These are phyloP conservation scores for Halichoeres trimaculatus DNA, from an alignment of 2,113 vertebrate species.

Conservation along the genomic window DNA sequence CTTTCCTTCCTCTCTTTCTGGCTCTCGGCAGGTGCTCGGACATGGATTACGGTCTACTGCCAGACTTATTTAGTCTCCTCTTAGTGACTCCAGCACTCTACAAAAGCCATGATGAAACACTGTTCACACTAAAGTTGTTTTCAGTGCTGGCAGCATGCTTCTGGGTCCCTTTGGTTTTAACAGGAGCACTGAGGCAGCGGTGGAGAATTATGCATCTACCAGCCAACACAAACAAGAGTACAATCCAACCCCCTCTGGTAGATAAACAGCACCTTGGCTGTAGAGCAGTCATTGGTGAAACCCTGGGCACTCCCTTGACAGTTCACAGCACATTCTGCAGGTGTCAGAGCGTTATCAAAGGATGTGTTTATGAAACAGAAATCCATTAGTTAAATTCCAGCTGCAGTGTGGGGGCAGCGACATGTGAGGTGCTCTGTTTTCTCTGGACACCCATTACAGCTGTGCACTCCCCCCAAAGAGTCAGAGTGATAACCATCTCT, in stretches of 20 bases:
- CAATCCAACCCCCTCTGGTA: conserved; percentile 19
- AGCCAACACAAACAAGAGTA: conserved; percentile 39
- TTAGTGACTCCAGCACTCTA: conserved; percentile 20
- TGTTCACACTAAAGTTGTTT: conserved; percentile 17
- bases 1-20: conserved; percentile 10
- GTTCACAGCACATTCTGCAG: conserved; percentile 15
- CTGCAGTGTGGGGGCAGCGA: conserved; percentile 4
- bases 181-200: conserved; percentile 12
- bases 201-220: conserved; percentile 30
- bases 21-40: conserved; percentile 54
- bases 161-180: conserved; percentile 25
- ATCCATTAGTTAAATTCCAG: conserved; percentile 6
- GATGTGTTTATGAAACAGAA: conserved; percentile 31
- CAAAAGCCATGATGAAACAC: conserved; percentile 30
- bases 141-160: neutral
- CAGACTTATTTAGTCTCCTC: conserved; percentile 45
- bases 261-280: conserved; percentile 31
- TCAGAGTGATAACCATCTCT: conserved; percentile 37
- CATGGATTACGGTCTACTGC: conserved; percentile 41
- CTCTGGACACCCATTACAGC: conserved; percentile 15
- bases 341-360: conserved; percentile 25
- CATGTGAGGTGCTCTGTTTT: conserved; percentile 18
- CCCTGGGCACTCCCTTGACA: conserved; percentile 20
- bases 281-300: conserved; percentile 41
- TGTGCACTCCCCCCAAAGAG: neutral